phyloP scores from a whole-genome alignment of 2,797 vertebrate genomes.

The Lepilemur ruficaudatus region DNA sequence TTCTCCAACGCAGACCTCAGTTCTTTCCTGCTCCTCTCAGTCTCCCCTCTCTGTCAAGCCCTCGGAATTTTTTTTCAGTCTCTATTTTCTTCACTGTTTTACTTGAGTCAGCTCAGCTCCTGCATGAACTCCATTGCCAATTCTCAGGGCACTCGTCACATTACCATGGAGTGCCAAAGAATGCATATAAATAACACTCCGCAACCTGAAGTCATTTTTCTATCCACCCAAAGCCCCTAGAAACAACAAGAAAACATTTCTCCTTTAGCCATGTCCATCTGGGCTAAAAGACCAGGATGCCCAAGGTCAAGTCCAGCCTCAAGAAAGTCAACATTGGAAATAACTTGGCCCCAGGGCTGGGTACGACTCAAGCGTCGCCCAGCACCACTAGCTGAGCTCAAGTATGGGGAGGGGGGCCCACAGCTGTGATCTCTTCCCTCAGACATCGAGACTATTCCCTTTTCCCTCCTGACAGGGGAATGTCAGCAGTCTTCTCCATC shows the following conservation, averaged over 20 bases:
- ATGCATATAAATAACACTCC: background rate
- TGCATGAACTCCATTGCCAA: background rate
- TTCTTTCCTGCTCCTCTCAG: background rate
- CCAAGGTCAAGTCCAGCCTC: no score
- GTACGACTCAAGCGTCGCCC: no score
- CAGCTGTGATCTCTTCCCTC: background rate
- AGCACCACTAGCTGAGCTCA: no score
- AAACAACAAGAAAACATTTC: background rate
- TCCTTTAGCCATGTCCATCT: background rate
- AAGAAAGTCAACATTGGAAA: background rate
- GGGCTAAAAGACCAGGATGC: background rate
- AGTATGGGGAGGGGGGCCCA: fast-evolving
- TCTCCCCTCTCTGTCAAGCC: background rate
- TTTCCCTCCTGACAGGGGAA: background rate
- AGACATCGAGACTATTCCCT: background rate
- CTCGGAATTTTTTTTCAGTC: background rate
- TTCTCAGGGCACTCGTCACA: fast-evolving
- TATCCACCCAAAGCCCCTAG: background rate
- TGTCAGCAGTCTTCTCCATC: background rate
- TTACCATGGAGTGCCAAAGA: background rate
- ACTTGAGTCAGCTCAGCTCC: background rate
- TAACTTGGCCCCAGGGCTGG: background rate
- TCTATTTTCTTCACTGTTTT: background rate
- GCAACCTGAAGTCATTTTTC: background rate
- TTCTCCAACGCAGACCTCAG: background rate